phyloP scores from a whole-genome alignment of 1,140 invertebrate genomes.

The Drosophila subpulchrella region DNA sequence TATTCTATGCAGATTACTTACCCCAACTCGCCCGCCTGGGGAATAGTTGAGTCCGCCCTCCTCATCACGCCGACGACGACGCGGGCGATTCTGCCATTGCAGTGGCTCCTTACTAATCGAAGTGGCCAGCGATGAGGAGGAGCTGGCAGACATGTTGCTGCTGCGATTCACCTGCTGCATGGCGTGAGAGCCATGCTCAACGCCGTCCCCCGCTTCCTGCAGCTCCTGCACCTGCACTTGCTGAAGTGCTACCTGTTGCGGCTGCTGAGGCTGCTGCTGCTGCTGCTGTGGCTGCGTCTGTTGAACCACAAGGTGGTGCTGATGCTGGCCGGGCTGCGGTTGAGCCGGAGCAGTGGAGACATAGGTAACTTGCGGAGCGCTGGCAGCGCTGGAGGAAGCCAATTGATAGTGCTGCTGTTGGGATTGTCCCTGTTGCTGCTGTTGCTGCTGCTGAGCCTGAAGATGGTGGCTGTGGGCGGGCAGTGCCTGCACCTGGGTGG shows the following conservation, averaged over 20 bases:
- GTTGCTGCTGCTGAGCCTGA: slow-evolving; percentile 59
- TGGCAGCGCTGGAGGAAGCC: slow-evolving; percentile 70
- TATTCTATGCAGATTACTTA: slow-evolving; percentile 42
- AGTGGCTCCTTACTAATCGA: slow-evolving; percentile 70
- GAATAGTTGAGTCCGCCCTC: slow-evolving; percentile 71
- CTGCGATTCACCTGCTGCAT: slow-evolving; percentile 51
- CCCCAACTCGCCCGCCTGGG: slow-evolving; percentile 72
- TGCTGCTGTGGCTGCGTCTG: slow-evolving; percentile 38
- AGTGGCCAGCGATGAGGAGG: slow-evolving; percentile 72
- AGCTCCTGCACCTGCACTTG: slow-evolving; percentile 51
- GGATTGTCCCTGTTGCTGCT: slow-evolving; percentile 52
- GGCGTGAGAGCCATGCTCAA: slow-evolving; percentile 53
- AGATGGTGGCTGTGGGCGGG: slow-evolving; percentile 62
- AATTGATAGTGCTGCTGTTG: slow-evolving; percentile 75
- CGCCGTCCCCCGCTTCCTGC: slow-evolving; percentile 38
- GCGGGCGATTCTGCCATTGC: slow-evolving; percentile 73
- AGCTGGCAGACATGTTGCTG: slow-evolving; percentile 70
- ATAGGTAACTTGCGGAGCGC: slow-evolving; percentile 74
- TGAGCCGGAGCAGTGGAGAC: slow-evolving; percentile 46
- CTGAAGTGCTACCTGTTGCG: slow-evolving; percentile 17
- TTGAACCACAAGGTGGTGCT: slow-evolving; percentile 52
- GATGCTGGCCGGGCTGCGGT: slow-evolving; percentile 50
- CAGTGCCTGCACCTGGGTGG: slow-evolving; percentile 57
- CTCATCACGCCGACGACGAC: slow-evolving; percentile 79
- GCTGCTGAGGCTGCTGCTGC: slow-evolving; percentile 37